Conservation (phyloP, 1,140 invertebrate species). For the Caenorhabditis brenneri region DNA sequence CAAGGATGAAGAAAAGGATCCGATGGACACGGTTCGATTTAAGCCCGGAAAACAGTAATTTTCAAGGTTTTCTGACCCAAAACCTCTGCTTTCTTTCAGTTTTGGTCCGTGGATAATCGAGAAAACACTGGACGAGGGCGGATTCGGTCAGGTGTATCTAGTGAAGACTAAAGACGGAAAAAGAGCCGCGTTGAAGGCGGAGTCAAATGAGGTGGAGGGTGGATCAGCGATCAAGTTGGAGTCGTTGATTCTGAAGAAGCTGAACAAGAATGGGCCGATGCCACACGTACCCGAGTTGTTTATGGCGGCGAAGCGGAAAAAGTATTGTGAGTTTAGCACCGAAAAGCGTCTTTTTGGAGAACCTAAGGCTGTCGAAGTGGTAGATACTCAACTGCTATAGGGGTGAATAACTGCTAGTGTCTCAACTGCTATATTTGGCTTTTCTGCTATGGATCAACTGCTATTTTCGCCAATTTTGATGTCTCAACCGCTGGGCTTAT, state of each 20-base stretch:
- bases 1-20: neutral
- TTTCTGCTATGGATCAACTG: too few species aligned
- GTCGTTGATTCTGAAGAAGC: slow-evolving; percentile 30
- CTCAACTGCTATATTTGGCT: too few species aligned
- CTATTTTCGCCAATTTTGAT: too few species aligned
- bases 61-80: neutral
- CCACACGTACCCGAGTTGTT: slow-evolving; percentile 47
- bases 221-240: slow-evolving; percentile 58
- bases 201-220: slow-evolving; percentile 57
- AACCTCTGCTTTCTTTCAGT: neutral
- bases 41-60: neutral
- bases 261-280: slow-evolving; percentile 39
- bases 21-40: neutral
- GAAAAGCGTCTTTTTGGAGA: too few species aligned
- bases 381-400: too few species aligned
- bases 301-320: slow-evolving; percentile 48
- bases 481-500: too few species aligned
- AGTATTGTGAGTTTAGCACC: slow-evolving; percentile 48
- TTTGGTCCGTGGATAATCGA: slow-evolving; percentile 49
- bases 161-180: slow-evolving; percentile 36
- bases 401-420: too few species aligned
- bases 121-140: slow-evolving; percentile 53
- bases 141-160: slow-evolving; percentile 54
- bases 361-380: too few species aligned
- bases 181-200: slow-evolving; percentile 51